phyloP scores from a whole-genome alignment of 2,113 vertebrate genomes.

The Leucoraja erinaceus region DNA sequence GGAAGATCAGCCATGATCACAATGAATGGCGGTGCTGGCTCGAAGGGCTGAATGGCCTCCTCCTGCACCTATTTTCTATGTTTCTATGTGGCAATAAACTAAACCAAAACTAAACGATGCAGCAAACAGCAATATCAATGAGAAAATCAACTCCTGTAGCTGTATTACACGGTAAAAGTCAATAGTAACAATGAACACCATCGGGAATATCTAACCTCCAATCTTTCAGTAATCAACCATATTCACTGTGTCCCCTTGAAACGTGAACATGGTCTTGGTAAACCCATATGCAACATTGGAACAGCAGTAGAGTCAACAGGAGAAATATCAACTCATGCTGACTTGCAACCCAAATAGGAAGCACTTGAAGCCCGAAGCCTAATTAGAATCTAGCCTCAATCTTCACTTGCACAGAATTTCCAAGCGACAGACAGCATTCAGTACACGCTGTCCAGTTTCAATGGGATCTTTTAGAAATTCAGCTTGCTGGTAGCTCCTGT shows the following conservation, averaged over 20 bases:
- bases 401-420: not conserved
- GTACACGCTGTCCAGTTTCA: not conserved
- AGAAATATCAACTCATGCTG: not conserved
- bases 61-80: too few relatives aligned
- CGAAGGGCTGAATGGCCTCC: too few relatives aligned
- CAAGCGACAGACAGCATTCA: not conserved
- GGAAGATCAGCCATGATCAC: too few relatives aligned
- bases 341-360: not conserved
- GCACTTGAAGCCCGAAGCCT: not conserved
- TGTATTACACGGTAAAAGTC: not conserved
- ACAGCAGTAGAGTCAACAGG: not conserved
- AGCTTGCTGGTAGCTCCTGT: not conserved
- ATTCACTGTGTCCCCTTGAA: not conserved
- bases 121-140: not conserved
- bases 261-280: not conserved
- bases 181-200: not conserved
- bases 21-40: too few relatives aligned
- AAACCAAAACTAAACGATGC: not conserved
- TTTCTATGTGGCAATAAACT: too few relatives aligned
- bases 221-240: not conserved
- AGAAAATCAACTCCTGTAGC: not conserved
- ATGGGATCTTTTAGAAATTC: not conserved
- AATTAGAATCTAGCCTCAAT: not conserved
- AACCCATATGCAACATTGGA: not conserved
- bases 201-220: not conserved